These are phyloP conservation scores for Cherax destructor DNA, from an alignment of 1,140 invertebrate genomes.

Conservation along the genomic window DNA sequence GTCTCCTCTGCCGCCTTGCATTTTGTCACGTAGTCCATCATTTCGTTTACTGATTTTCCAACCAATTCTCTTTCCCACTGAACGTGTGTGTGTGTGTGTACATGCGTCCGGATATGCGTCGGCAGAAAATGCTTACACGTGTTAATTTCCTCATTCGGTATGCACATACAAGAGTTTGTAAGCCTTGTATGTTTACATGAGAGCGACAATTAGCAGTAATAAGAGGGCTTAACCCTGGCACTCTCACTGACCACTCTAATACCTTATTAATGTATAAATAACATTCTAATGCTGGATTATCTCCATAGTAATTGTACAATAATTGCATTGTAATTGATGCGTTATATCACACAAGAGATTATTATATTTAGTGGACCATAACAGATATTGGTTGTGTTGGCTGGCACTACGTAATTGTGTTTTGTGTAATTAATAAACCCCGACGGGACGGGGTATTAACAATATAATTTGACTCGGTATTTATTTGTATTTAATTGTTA, in stretches of 20 bases:
- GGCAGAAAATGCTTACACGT: too few relatives aligned
- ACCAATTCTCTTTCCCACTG: too few relatives aligned
- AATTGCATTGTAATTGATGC: not conserved
- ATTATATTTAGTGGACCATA: not conserved
- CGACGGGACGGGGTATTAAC: not conserved
- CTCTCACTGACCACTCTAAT: not conserved
- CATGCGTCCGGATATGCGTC: too few relatives aligned
- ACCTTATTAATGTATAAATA: not conserved
- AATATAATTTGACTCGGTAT: not conserved
- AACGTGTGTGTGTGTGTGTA: too few relatives aligned
- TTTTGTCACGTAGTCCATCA: too few relatives aligned
- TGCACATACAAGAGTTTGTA: too few relatives aligned
- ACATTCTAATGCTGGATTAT: not conserved
- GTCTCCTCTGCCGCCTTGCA: too few relatives aligned
- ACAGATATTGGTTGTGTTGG: not conserved
- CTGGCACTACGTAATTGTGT: not conserved
- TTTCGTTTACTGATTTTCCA: too few relatives aligned
- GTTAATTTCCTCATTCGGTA: too few relatives aligned
- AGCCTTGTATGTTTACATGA: too few relatives aligned
- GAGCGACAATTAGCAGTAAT: too few relatives aligned
- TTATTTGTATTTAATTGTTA: not conserved
- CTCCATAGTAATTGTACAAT: not conserved
- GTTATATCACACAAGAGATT: not conserved
- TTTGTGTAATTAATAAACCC: not conserved
- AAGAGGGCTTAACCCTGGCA: too few relatives aligned